A percentile compares a stretch with the other conserved stretches of the same genome.
Conservation (phyloP, 2,888 invertebrate genomes). For the Cryptophagus acutangulus region DNA sequence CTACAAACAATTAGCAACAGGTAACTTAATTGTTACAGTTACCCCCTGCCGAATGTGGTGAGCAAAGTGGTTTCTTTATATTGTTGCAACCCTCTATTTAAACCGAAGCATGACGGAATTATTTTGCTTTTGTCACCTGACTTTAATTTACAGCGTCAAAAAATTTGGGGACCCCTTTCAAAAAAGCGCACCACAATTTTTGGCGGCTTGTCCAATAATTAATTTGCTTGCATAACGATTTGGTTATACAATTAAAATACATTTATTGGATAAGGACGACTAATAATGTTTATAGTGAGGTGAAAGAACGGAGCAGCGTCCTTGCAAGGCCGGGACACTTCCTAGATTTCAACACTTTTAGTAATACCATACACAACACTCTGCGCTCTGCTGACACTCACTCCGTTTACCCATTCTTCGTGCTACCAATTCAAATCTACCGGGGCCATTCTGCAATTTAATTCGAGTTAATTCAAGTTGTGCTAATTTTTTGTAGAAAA, state of each 20-base stretch:
- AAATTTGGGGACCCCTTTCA: neutral
- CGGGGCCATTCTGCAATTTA: neutral
- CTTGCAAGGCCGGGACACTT: slow-evolving; percentile 46
- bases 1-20: no score
- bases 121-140: neutral
- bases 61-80: neutral
- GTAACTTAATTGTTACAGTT: no score
- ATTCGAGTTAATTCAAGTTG: neutral
- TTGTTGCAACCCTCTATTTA: neutral
- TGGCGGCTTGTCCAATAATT: no score
- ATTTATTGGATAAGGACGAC: neutral
- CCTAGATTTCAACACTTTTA: slow-evolving; percentile 43
- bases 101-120: neutral
- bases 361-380: no score
- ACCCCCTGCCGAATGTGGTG: no score
- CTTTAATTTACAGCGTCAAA: neutral
- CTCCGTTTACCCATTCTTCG: no score
- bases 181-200: neutral
- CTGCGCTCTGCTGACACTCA: slow-evolving; percentile 11
- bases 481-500: no score
- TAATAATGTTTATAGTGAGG: slow-evolving; percentile 27
- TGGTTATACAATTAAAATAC: neutral
- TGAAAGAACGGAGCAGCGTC: slow-evolving; percentile 42
- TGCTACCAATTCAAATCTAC: no score
- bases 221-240: no score